A percentile compares a stretch with the other conserved stretches of the same genome.
phyloP scores from a whole-genome alignment of 2,797 vertebrate species.

The Emydoidea blandingii region DNA sequence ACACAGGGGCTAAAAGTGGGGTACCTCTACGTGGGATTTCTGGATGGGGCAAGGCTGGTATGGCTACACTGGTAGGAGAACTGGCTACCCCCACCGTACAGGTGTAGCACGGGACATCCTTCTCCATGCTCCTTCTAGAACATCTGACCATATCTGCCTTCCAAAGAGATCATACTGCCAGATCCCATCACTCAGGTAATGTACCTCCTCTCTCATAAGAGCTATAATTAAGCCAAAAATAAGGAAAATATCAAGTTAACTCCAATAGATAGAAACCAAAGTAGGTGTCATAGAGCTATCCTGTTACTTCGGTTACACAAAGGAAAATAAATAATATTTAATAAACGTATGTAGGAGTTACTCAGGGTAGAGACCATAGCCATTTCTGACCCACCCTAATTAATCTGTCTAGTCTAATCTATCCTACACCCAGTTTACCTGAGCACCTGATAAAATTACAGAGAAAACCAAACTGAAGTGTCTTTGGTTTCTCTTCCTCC shows the following conservation, averaged over 20 bases:
- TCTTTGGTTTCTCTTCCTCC: not conserved
- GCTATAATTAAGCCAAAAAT: not conserved
- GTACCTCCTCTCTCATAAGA: not conserved
- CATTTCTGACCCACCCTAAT: not conserved
- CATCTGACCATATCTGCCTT: not conserved
- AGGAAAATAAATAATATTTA: slow-evolving; percentile 3
- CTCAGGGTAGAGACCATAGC: not conserved
- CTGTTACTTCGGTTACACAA: not conserved
- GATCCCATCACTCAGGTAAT: not conserved
- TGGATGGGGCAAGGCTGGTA: not conserved
- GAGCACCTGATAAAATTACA: not conserved
- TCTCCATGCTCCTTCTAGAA: not conserved
- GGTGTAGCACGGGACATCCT: not conserved
- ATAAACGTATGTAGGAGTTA: not conserved
- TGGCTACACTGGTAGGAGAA: not conserved
- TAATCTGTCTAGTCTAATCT: not conserved
- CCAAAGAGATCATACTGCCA: not conserved
- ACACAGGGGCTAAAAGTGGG: not conserved
- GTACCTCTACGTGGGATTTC: not conserved
- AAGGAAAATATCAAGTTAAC: not conserved
- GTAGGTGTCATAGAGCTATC: not conserved
- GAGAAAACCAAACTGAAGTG: not conserved
- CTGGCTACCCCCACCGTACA: not conserved
- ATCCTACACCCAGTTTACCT: not conserved
- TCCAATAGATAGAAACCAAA: not conserved